These are phyloP conservation scores for Lycocorax pyrrhopterus DNA, from an alignment of 2,113 vertebrate genomes.

Conservation along the genomic window DNA sequence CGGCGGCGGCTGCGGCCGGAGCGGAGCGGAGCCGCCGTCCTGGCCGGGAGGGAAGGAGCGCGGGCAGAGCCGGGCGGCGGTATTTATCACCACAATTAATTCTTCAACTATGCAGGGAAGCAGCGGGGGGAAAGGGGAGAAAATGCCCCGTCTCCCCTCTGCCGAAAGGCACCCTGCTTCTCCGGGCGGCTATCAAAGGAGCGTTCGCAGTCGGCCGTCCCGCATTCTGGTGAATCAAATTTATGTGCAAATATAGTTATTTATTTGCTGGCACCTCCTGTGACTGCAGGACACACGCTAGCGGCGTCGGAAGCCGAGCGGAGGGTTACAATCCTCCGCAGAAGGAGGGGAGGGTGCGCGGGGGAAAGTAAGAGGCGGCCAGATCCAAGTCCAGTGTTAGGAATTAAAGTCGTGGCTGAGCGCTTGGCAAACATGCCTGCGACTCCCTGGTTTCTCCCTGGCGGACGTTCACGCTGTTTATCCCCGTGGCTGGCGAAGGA, in stretches of 20 bases:
- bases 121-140: neutral
- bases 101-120: neutral
- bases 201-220: neutral
- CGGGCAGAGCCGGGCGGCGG: neutral
- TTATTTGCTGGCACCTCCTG: conserved; percentile 10
- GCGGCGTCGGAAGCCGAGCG: neutral
- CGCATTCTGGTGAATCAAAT: neutral
- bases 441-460: neutral
- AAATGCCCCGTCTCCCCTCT: neutral
- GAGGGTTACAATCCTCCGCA: conserved; percentile 32
- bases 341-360: neutral
- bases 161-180: conserved; percentile 17
- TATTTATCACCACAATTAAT: neutral
- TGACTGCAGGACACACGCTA: neutral
- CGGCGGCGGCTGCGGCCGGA: neutral
- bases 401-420: conserved; percentile 54
- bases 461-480: neutral
- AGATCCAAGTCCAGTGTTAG: conserved; percentile 79
- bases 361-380: neutral
- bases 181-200: neutral
- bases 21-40: neutral
- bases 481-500: neutral
- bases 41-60: neutral
- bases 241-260: conserved; percentile 32
- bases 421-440: neutral